Evolutionary conservation across 2,797 vertebrate species (phyloP).

Genomic region (Pelodytes ibericus): DNA sequence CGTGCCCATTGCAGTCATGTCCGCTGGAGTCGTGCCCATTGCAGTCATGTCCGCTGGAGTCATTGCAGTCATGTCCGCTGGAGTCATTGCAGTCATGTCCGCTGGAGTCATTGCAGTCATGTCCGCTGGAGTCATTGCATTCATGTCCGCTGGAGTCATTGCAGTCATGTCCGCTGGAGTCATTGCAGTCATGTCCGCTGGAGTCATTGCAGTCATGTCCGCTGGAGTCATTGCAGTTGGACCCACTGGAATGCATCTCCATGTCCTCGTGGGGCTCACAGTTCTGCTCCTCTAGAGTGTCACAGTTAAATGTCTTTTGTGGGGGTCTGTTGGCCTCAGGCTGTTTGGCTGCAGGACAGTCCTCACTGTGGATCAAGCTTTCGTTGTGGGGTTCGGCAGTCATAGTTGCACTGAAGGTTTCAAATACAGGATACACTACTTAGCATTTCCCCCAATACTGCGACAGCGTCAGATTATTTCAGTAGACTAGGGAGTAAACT

Average conservation of each 20-base stretch:
- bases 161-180: background rate
- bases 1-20: fast-evolving
- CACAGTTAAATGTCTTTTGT: background rate
- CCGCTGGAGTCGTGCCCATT: background rate
- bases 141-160: background rate
- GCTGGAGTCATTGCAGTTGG: background rate
- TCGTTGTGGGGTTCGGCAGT: background rate
- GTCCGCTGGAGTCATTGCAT: background rate
- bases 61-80: fast-evolving
- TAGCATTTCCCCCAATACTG: background rate
- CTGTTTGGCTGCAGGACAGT: background rate
- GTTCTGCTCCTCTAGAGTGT: background rate
- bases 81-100: background rate
- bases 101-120: fast-evolving
- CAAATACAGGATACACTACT: background rate
- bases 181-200: background rate
- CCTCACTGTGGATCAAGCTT: slow-evolving; percentile 8
- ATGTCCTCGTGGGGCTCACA: slow-evolving; percentile 34
- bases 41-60: too few species aligned
- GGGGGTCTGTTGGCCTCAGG: slow-evolving; percentile 2
- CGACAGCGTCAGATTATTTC: background rate
- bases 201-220: fast-evolving
- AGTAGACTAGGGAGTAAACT: background rate
- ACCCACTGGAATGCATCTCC: background rate
- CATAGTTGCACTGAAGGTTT: slow-evolving; percentile 15